Evolutionary conservation across 2,888 invertebrate species (phyloP), one percentile per base, ranked within the genome.

Genomic region (Gisinianus flammeolus): DNA sequence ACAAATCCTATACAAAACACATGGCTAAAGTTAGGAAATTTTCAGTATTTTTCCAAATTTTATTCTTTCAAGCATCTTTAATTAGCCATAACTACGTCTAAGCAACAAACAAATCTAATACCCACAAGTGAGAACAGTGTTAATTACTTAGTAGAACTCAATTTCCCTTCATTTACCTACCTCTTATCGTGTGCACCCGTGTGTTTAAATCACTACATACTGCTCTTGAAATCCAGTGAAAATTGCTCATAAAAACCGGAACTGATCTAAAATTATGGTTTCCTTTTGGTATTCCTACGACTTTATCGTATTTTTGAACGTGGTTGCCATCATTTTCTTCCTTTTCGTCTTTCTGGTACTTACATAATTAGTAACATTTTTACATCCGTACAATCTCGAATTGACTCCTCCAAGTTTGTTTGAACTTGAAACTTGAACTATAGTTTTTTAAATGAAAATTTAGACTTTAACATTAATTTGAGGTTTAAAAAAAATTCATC

Each of bases 341-440:
- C 62, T 73, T 8, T 4, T 73, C 31, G 16, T 73, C 26, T 62
- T 62, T 26, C 33, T 56, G 73, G 73, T 73, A 73, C 30, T 52
- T n/a, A n/a, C n/a, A n/a, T n/a, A n/a, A n/a, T n/a, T 56, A 5
- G 22, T 12, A 56, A 56, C 6, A 56, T 56, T 12, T 35, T 35
- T 8, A 8, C 35, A 35, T 8, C 35, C 12, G 35, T 35, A 35
- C 5, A 35, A 35, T 35, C 6, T 35, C 35, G n/a, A n/a, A n/a
- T n/a, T n/a, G n/a, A n/a, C n/a, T n/a, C n/a, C n/a, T n/a, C n/a
- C n/a, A n/a, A n/a, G n/a, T n/a, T n/a, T n/a, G n/a, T n/a, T n/a
- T n/a, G n/a, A n/a, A n/a, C n/a, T n/a, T n/a, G n/a, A n/a, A n/a
- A n/a, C n/a, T n/a, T n/a, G n/a, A 16, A 44, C 44, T 44, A 10